Evolutionary conservation across 2,113 vertebrate species (phyloP).

Genomic region (Melanotaenia duboulayi): DNA sequence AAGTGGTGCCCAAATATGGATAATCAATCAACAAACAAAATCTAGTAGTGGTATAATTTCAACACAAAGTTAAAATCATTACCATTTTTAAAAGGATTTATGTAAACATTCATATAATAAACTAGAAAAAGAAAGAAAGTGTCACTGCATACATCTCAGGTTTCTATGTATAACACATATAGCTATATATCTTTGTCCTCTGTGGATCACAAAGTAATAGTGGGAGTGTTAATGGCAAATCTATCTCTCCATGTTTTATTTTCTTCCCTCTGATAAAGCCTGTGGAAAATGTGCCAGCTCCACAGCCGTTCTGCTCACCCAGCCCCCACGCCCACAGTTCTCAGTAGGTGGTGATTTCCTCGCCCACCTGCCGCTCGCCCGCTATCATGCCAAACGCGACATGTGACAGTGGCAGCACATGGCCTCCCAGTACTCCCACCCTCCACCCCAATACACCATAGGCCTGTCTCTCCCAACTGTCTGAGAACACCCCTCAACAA

Average conservation of each 20-base stretch:
- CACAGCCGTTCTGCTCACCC: slow-evolving; percentile 45
- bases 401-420: slow-evolving; percentile 82
- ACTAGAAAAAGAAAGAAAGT: no score
- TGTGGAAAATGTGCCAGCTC: slow-evolving; percentile 51
- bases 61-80: background rate
- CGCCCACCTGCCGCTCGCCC: slow-evolving; percentile 51
- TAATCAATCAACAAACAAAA: background rate
- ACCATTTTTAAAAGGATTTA: no score
- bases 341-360: slow-evolving; percentile 80
- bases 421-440: slow-evolving; percentile 34
- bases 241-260: slow-evolving; percentile 61
- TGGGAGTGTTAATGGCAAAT: slow-evolving; percentile 76
- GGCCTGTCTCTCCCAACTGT: slow-evolving; percentile 20
- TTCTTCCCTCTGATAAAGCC: slow-evolving; percentile 73
- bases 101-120: no score
- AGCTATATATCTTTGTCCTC: background rate
- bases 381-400: slow-evolving; percentile 64
- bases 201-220: slow-evolving; percentile 23
- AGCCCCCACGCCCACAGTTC: slow-evolving; percentile 61
- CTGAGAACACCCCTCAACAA: slow-evolving; percentile 62
- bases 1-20: background rate
- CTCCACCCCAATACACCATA: slow-evolving; percentile 27
- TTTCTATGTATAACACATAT: background rate
- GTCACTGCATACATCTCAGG: background rate
- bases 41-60: no score